A percentile compares a stretch with the other conserved stretches of the same genome.
Conservation (phyloP, 2,888 invertebrate genomes). For the Clivina fossor region DNA sequence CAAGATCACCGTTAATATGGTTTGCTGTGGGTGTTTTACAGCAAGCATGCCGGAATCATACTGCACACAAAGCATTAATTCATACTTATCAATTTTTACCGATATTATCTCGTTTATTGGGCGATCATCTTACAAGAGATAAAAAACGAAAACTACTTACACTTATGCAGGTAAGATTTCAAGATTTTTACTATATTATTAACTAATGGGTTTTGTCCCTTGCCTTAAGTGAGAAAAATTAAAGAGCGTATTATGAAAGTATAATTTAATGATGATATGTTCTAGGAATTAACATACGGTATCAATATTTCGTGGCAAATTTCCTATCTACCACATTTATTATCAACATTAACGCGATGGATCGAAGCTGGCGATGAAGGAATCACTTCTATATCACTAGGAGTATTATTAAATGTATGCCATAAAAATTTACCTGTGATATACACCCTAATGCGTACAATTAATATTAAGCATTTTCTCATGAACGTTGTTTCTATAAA, state of each 20-base stretch:
- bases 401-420: conserved; percentile 76
- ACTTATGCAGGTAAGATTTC: conserved; percentile 61
- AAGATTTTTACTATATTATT: neutral
- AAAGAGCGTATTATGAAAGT: neutral
- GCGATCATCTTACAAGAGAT: conserved; percentile 62
- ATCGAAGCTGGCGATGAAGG: conserved; percentile 59
- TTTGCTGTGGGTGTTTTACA: conserved; percentile 66
- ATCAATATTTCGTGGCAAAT: conserved; percentile 81
- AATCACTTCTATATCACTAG: conserved; percentile 60
- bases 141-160: conserved; percentile 65
- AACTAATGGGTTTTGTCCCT: neutral
- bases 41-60: conserved; percentile 63
- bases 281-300: conserved; percentile 75
- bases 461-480: conserved; percentile 70
- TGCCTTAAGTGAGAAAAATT: neutral
- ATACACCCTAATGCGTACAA: conserved; percentile 69
- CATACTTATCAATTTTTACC: conserved; percentile 73
- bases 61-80: conserved; percentile 64
- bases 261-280: conserved; percentile 34
- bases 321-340: conserved; percentile 68
- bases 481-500: conserved; percentile 63
- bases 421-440: conserved; percentile 76
- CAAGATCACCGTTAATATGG: conserved; percentile 64
- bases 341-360: conserved; percentile 69
- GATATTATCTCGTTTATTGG: conserved; percentile 62